phyloP scores from a whole-genome alignment of 1,140 invertebrate species.

The Euschistus heros region DNA sequence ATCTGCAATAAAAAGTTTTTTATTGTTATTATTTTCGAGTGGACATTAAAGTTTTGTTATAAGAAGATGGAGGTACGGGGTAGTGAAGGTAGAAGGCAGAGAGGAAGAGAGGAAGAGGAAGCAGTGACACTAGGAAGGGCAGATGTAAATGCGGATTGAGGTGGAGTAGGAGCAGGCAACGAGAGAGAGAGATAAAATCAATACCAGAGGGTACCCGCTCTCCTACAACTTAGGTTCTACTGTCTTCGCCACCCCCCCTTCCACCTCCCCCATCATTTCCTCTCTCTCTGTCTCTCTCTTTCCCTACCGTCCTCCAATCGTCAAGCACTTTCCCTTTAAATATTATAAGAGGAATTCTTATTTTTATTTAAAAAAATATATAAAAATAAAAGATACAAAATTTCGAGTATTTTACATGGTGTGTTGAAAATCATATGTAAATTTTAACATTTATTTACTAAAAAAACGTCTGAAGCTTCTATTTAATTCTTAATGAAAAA shows the following conservation, averaged over 20 bases:
- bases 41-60: too few species aligned
- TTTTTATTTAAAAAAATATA: too few species aligned
- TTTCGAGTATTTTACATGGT: too few species aligned
- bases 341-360: too few species aligned
- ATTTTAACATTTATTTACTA: too few species aligned
- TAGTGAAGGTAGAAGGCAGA: neutral
- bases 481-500: too few species aligned
- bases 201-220: neutral
- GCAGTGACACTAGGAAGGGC: neutral
- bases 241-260: neutral
- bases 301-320: neutral
- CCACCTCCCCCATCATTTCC: neutral
- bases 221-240: neutral
- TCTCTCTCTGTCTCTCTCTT: neutral
- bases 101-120: neutral
- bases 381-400: too few species aligned
- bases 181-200: neutral
- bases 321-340: too few species aligned
- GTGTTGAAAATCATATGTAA: too few species aligned
- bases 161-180: neutral
- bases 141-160: constrained; percentile 7
- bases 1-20: too few species aligned
- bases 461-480: too few species aligned
- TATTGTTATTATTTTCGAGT: too few species aligned
- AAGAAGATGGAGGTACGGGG: neutral